These are phyloP conservation scores for Malacoraja senta DNA, from an alignment of 2,797 vertebrate genomes.

Conservation along the genomic window DNA sequence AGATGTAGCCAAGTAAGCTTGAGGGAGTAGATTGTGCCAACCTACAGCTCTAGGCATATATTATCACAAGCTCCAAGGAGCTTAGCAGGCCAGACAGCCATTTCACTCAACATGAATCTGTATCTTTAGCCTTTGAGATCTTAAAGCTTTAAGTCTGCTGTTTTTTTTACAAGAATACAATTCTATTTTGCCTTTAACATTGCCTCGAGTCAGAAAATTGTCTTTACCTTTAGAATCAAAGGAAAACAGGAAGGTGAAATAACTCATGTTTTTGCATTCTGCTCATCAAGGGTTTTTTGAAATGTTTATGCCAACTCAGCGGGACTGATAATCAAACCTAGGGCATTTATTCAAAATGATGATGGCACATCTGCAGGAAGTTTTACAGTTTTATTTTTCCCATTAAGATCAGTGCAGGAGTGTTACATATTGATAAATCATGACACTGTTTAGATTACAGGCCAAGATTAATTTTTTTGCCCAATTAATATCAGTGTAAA, in stretches of 20 bases:
- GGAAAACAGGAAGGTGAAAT: not conserved
- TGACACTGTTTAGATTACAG: not conserved
- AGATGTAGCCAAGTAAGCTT: not conserved
- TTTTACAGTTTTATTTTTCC: not conserved
- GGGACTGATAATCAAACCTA: not conserved
- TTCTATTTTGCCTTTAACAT: not conserved
- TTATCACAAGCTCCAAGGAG: not conserved
- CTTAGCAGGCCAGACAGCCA: not conserved
- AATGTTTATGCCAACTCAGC: not conserved
- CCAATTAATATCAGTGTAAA: not conserved
- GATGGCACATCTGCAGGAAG: not conserved
- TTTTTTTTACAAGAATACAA: not conserved
- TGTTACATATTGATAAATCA: not conserved
- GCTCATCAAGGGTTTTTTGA: not conserved
- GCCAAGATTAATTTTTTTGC: not conserved
- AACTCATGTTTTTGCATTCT: not conserved
- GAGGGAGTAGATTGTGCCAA: not conserved
- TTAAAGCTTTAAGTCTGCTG: not conserved
- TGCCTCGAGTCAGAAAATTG: not conserved
- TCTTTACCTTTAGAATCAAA: not conserved
- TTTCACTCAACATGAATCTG: not conserved
- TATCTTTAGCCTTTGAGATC: not conserved
- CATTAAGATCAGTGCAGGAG: not conserved
- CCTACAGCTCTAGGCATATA: no score
- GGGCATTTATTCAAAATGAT: no score